Evolutionary conservation across 1,140 invertebrate species (phyloP).

Genomic region (Drosophila pruinosa): DNA sequence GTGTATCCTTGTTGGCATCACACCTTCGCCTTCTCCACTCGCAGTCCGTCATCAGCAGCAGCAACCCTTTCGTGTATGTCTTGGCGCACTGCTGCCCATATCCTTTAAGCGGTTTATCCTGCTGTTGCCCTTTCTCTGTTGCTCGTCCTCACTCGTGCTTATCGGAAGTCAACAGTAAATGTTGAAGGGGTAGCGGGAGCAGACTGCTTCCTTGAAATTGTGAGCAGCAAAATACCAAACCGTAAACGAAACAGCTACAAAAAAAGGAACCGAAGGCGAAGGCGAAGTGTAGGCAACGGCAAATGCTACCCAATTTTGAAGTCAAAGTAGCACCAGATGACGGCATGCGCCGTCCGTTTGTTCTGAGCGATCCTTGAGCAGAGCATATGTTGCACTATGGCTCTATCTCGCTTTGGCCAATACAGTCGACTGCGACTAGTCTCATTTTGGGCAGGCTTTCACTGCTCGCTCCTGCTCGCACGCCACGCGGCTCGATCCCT

Average conservation of each 20-base stretch:
- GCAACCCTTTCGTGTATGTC: conserved; percentile 60
- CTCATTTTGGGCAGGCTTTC: conserved; percentile 67
- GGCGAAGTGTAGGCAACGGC: conserved; percentile 47
- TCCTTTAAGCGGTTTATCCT: conserved; percentile 76
- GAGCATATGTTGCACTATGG: conserved; percentile 72
- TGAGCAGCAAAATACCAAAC: conserved; percentile 45
- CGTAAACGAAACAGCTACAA: conserved; percentile 68
- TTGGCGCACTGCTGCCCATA: conserved; percentile 42
- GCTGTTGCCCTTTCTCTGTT: conserved; percentile 44
- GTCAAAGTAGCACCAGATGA: conserved; percentile 82
- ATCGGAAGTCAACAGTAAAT: conserved; percentile 78
- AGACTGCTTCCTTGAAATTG: conserved; percentile 66
- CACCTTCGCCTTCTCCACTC: conserved; percentile 49
- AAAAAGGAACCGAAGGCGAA: conserved; percentile 45
- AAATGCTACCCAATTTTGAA: conserved; percentile 73
- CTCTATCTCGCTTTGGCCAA: conserved; percentile 44
- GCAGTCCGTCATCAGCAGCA: conserved; percentile 2
- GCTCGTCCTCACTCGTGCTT: conserved; percentile 64
- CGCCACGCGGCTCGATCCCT: conserved; percentile 62
- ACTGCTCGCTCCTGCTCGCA: conserved; percentile 46
- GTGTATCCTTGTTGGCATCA: conserved; percentile 72
- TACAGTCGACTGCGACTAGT: conserved; percentile 12
- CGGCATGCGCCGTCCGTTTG: conserved; percentile 78
- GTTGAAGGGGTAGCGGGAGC: conserved; percentile 45
- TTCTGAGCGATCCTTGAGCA: conserved; percentile 62